phyloP scores from a whole-genome alignment of 2,888 invertebrate species.

The Oligia fasciuncula region DNA sequence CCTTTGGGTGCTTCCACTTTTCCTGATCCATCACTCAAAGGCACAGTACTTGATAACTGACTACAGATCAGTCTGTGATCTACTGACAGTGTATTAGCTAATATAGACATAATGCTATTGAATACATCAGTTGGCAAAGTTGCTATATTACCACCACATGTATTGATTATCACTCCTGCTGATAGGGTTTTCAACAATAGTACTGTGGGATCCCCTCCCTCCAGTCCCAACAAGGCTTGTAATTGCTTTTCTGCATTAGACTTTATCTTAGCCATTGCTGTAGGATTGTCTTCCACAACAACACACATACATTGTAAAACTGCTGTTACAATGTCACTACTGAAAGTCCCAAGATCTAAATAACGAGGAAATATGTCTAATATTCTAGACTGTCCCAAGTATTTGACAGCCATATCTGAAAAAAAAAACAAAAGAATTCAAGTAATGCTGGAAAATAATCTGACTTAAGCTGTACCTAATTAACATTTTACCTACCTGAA shows the following conservation, averaged over 20 bases:
- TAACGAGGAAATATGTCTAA: conserved; percentile 91
- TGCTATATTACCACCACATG: conserved; percentile 83
- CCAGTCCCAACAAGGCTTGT: conserved; percentile 81
- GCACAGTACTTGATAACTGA: conserved; percentile 86
- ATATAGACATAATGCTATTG: conserved; percentile 86
- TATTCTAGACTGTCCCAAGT: conserved; percentile 91
- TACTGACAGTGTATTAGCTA: conserved; percentile 88
- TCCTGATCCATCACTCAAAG: conserved; percentile 78
- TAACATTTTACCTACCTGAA: conserved; percentile 80
- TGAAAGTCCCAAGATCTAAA: conserved; percentile 90
- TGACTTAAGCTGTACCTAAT: background rate
- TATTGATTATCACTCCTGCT: conserved; percentile 90
- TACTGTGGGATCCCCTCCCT: conserved; percentile 81
- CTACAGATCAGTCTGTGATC: conserved; percentile 89
- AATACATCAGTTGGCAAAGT: conserved; percentile 84
- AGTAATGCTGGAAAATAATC: conserved; percentile 9
- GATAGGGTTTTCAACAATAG: conserved; percentile 89
- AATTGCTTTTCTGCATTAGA: conserved; percentile 84
- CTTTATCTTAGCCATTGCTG: conserved; percentile 89
- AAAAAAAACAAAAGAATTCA: conserved; percentile 54
- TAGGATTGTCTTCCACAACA: conserved; percentile 92
- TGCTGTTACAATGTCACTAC: conserved; percentile 89
- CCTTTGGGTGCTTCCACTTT: conserved; percentile 78
- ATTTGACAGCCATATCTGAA: conserved; percentile 91
- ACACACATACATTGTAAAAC: conserved; percentile 92